Percentiles rank a stretch among this genome's conserved stretches.
phyloP scores from a whole-genome alignment of 2,113 vertebrate genomes.

The Tupaia chinensis region DNA sequence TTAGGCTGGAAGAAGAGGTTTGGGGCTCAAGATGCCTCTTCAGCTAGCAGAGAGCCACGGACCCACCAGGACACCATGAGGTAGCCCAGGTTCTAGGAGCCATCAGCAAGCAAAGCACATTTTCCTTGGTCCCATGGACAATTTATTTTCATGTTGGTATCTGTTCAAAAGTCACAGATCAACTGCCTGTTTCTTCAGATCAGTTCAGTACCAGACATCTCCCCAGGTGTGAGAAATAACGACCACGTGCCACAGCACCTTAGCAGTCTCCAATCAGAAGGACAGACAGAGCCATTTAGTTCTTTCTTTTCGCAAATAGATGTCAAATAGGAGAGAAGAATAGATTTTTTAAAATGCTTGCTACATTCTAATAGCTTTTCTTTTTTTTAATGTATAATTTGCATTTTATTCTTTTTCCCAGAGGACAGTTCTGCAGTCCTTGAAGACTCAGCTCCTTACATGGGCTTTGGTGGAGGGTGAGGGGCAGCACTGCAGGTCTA shows the following conservation, averaged over 20 bases:
- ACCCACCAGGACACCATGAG: neutral
- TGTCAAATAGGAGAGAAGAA: constrained; percentile 64
- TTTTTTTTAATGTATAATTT: no score
- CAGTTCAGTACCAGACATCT: constrained; percentile 67
- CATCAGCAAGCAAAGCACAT: neutral
- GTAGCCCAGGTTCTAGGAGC: neutral
- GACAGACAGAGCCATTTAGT: constrained; percentile 38
- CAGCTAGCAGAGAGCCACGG: neutral
- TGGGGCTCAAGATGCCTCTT: neutral
- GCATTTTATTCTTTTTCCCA: no score
- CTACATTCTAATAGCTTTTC: constrained; percentile 74
- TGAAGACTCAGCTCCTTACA: no score
- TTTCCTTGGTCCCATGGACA: constrained; percentile 49
- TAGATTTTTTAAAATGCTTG: constrained; percentile 64
- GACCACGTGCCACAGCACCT: constrained; percentile 30
- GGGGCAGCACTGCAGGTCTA: no score
- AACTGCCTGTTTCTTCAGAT: constrained; percentile 61
- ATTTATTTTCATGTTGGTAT: constrained; percentile 67
- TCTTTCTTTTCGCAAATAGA: constrained; percentile 69
- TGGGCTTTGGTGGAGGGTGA: no score
- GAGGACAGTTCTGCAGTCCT: no score
- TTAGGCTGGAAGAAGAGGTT: no score
- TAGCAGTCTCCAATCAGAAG: constrained; percentile 53
- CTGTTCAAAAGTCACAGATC: constrained; percentile 60
- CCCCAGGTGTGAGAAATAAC: constrained; percentile 54